Evolutionary conservation across 1,140 invertebrate species (phyloP), one percentile per base, ranked within the genome.

Genomic region (Berghia stephanieae): DNA sequence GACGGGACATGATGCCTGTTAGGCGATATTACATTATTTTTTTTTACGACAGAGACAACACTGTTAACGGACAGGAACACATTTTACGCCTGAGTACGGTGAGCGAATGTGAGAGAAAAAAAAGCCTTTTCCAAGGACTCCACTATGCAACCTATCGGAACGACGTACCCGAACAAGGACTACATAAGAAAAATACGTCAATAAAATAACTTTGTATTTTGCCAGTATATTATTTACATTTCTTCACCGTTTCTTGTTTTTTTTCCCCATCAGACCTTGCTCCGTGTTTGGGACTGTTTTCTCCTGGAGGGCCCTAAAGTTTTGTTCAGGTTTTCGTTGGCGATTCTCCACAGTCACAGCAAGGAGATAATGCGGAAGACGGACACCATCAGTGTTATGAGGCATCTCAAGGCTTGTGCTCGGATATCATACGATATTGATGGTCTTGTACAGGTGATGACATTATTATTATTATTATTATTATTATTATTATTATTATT

Each of bases 401-500:
- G 90, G 79, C 89, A 91, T 49, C 80, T 92, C 10, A 92, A 92
- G 80, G 83, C 87, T n/a, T 89, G 90, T 40, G 90, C 90, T 34
- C 90, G 88, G 78, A 81, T 91, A 10, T 89, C 89, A 6, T 91
- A 88, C 81, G 91, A 92, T 83, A 84, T 88, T n/a, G 91, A 92
- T 75, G 90, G 89, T 31, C 82, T 92, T 5, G 83, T 91, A 27
- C 89, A 90, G 85, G 91, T 89, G 60, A 77, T 66, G 60, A 42
- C 38, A 2, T 8, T 44, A 6, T 67, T 38, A 24, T 60, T n/a
- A 8, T 21, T 60, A 5, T 24, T 18, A 63, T 63, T 31, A 27
- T 63, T 6, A 34, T 36, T 27, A 21, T 57, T 57, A 24, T 57
- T 27, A 4, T 18, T 57, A 6, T 5, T 57, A 57, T 57, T 8